These are phyloP conservation scores for Hyalella azteca DNA, from an alignment of 2,888 invertebrate species.

Conservation along the genomic window DNA sequence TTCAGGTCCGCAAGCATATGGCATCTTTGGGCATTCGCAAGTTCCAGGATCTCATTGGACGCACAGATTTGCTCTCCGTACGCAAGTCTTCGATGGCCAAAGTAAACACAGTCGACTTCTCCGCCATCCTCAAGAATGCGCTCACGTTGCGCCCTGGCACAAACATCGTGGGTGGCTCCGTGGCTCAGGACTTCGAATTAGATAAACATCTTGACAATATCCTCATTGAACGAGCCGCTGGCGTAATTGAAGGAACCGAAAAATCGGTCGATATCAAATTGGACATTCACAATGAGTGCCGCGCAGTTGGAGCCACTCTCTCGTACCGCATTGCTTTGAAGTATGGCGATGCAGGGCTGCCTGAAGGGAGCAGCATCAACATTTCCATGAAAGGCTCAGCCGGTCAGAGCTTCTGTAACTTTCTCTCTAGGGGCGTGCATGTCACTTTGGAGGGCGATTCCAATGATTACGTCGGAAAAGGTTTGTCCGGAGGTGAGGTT, in stretches of 20 bases:
- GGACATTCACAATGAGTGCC: constrained; percentile 86
- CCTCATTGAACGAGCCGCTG: constrained; percentile 74
- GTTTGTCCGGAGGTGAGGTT: constrained; percentile 92
- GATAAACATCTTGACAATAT: constrained; percentile 82
- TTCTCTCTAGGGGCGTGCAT: constrained; percentile 86
- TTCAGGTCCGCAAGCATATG: constrained; percentile 84
- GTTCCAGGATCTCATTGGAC: constrained; percentile 90
- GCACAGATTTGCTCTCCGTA: constrained; percentile 84
- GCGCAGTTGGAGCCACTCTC: constrained; percentile 91
- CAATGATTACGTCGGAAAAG: constrained; percentile 97
- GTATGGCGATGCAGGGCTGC: constrained; percentile 85
- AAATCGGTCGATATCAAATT: constrained; percentile 75
- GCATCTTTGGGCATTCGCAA: constrained; percentile 85
- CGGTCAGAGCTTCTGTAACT: constrained; percentile 99
- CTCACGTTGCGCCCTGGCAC: constrained; percentile 86
- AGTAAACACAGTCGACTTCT: constrained; percentile 83
- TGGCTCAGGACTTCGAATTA: constrained; percentile 83
- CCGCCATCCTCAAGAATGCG: constrained; percentile 86
- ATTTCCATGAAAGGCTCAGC: constrained; percentile 89
- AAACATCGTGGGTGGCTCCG: constrained; percentile 87
- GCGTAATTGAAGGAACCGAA: constrained; percentile 76
- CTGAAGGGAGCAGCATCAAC: constrained; percentile 76
- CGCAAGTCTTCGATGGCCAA: constrained; percentile 78
- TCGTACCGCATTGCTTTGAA: constrained; percentile 94
- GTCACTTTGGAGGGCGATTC: constrained; percentile 94